Base-by-base conservation (phyloP, 1,140 invertebrate genomes). In the Saccostrea echinata region DNA sequence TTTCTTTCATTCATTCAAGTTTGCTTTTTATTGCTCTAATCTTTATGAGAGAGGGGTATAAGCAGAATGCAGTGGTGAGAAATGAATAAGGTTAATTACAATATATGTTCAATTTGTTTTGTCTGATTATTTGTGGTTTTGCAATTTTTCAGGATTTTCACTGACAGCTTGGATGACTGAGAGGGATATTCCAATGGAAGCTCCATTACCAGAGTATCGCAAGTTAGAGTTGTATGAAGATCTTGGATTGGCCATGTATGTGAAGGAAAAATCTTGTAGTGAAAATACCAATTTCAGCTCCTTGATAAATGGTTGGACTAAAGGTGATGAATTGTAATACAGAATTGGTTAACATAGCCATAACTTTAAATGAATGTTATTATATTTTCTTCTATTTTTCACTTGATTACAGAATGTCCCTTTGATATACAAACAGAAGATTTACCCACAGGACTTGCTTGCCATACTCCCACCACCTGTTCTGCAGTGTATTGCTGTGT, bases 401-500 rank as follows among this genome's bases (percentile, higher is more conserved):
- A 0, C 18, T 3, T 55, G 53, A 55, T 21, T 57, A 27, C 53
- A 71, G 84, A 33, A 3, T 68, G 57, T 85, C 33, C 57, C 21
- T 11, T 52, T 8, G 43, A 1, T 2, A 33, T 85, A 11, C 57
- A 21, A 51, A 84, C 83, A 18, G 43, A 84, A 2, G 33, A 84
- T 27, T 53, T 89, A 21, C 85, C 88, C 0, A 13, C 18, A 24
- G 82, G 27, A 1, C 27, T 87, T 12, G 68, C 53, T 27, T 89
- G 88, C 80, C 30, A 86, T 24, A 43, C 87, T n/a, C 82, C 82
- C 8, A 30, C 52, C 33, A 64, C 57, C 0, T 87, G 85, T 87
- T 51, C 61, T 43, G 61, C 57, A n/a, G 64, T 89, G 1, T 53
- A 89, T 13, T 89, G 88, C 76, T 89, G 88, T 51, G 30, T 84